Evolutionary conservation across 2,888 invertebrate species (phyloP), one percentile per base, ranked within the genome.

Genomic region (Bombylius discolor): DNA sequence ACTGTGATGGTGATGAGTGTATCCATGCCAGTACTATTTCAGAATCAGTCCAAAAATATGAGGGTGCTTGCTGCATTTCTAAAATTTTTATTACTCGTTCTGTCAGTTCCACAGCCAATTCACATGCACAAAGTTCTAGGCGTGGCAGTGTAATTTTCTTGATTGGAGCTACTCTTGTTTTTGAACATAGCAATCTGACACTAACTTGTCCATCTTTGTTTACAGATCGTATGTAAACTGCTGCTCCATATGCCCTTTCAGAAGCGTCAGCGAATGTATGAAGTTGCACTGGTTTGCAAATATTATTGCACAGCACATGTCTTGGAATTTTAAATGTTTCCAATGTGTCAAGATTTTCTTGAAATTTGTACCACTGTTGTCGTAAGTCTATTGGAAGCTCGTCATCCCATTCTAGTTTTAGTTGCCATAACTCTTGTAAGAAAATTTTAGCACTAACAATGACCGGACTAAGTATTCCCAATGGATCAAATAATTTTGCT

Each of bases 241-340:
- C 63, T 13, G 60, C n/a, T n/a, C n/a, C 61, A 42, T 59, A 61
- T 7, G 63, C 64, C 14, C 33, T 49, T 47, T 59, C 55, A 4
- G 60, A 61, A 1, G 63, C 62, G 55, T 64, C 64, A 12, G 55
- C 59, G 56, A 62, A 66, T 7, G 60, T 62, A 49, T 62, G 49
- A 1, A 34, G 12, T 34, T 49, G 49, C 8, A 4, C 44, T 13
- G 4, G 12, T 12, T 13, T 44, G 5, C 5, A 5, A 5, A 5
- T 5, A 11, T 44, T 11, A 4, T 44, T n/a, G 4, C 9, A 12
- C 12, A 23, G 23, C 23, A 23, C 23, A 23, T 3, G 23, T 3
- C 23, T 23, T 23, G 23, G 23, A 5, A 4, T 44, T n/a, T 12
- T 1, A 12, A 44, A 5, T 5, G 4, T 44, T 13, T 44, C 44